Evolutionary conservation across 2,113 vertebrate species (phyloP).

Genomic region (Coturnix japonica): DNA sequence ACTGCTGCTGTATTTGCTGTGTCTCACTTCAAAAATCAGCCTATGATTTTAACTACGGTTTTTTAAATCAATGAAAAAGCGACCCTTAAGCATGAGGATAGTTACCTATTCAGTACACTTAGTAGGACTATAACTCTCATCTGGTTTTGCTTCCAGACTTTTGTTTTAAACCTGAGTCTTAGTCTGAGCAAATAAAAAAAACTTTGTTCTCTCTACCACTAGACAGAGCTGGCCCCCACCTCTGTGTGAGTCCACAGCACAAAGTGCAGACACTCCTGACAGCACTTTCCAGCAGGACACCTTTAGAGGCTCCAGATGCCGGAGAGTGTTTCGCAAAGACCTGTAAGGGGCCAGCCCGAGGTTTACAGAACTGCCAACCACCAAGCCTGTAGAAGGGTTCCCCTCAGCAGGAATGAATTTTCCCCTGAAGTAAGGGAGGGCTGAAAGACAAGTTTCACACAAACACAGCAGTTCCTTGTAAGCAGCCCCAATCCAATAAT

Average conservation of each 20-base stretch:
- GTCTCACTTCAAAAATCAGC: not conserved
- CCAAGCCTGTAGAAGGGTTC: not conserved
- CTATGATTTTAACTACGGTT: not conserved
- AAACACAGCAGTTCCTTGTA: not conserved
- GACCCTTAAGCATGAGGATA: not conserved
- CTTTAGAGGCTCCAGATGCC: not conserved
- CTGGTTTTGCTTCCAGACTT: not conserved
- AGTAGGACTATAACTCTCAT: not conserved
- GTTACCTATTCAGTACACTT: not conserved
- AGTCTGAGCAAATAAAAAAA: not conserved
- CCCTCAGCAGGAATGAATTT: not conserved
- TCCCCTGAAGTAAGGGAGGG: not conserved
- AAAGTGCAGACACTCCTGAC: not conserved
- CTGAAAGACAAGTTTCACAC: not conserved
- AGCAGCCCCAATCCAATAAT: not conserved
- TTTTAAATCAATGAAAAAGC: accelerated
- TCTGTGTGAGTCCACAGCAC: not conserved
- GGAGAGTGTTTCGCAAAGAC: not conserved
- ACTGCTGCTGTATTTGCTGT: not conserved
- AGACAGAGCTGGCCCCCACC: not conserved
- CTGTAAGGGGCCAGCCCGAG: accelerated
- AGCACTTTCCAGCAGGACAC: not conserved
- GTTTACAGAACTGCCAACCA: not conserved
- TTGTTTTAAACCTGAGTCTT: not conserved
- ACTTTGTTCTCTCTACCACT: not conserved